These are phyloP conservation scores for Cinclus mexicanus DNA, from an alignment of 2,113 vertebrate species.

Conservation along the genomic window DNA sequence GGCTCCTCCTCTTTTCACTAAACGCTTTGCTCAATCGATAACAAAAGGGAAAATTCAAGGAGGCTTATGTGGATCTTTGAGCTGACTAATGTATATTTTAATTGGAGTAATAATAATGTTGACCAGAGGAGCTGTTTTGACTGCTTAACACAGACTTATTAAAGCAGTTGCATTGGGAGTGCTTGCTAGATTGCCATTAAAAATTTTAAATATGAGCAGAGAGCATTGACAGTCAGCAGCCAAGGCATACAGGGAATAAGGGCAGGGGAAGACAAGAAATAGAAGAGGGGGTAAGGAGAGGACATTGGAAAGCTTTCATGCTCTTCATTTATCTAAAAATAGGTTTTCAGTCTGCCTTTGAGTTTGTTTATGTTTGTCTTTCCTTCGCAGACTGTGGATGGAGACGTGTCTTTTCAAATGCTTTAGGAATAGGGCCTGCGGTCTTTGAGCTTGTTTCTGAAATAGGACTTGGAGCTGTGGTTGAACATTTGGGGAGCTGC, in stretches of 20 bases:
- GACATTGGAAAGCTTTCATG: background rate
- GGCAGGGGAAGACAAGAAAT: background rate
- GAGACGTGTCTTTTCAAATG: background rate
- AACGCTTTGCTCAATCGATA: background rate
- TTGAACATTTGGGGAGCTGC: background rate
- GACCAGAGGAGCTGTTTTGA: background rate
- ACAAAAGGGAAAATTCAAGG: background rate
- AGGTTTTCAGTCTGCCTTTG: background rate
- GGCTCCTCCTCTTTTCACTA: background rate
- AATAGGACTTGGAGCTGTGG: background rate
- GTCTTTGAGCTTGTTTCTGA: background rate
- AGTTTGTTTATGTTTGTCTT: conserved; percentile 41
- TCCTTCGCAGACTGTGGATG: background rate
- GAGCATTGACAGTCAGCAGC: background rate
- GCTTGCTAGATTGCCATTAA: background rate
- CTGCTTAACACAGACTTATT: background rate
- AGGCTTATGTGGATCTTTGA: background rate
- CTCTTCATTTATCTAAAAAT: conserved; percentile 47
- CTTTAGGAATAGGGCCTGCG: background rate
- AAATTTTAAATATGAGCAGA: background rate
- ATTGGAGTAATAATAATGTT: background rate
- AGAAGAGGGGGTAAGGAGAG: background rate
- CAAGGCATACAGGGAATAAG: background rate
- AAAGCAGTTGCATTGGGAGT: background rate
- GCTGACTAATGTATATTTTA: background rate